phyloP scores from a whole-genome alignment of 2,888 invertebrate genomes.

The Lasioglossum vierecki region DNA sequence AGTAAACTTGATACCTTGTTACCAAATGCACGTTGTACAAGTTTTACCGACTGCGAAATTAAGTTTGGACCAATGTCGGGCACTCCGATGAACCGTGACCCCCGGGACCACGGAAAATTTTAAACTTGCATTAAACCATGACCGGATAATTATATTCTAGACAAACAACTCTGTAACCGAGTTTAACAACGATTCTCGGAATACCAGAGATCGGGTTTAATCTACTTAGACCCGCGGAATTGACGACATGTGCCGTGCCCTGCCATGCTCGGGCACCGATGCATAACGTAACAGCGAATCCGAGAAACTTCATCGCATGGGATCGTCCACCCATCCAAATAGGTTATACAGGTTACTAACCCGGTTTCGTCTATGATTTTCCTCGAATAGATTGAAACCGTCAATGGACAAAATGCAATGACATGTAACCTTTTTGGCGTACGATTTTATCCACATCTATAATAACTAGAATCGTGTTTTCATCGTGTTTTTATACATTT shows the following conservation, averaged over 20 bases:
- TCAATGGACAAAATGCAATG: background rate
- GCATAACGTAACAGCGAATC: background rate
- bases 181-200: constrained; percentile 54
- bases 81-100: constrained; percentile 38
- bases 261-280: background rate
- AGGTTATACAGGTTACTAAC: background rate
- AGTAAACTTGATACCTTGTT: constrained; percentile 51
- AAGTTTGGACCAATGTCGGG: constrained; percentile 51
- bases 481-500: background rate
- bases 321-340: background rate
- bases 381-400: background rate
- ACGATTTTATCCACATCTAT: background rate
- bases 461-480: background rate
- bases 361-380: background rate
- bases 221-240: constrained; percentile 47
- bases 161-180: constrained; percentile 52
- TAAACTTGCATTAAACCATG: constrained; percentile 52
- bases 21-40: constrained; percentile 43
- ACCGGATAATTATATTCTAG: constrained; percentile 53
- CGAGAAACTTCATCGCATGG: constrained; percentile 13
- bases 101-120: constrained; percentile 46
- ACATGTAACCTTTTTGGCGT: too few relatives aligned
- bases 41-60: constrained; percentile 51
- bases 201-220: constrained; percentile 49
- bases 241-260: constrained; percentile 29